Conservation (phyloP, 2,888 invertebrate species). For the Escarpia spicata region DNA sequence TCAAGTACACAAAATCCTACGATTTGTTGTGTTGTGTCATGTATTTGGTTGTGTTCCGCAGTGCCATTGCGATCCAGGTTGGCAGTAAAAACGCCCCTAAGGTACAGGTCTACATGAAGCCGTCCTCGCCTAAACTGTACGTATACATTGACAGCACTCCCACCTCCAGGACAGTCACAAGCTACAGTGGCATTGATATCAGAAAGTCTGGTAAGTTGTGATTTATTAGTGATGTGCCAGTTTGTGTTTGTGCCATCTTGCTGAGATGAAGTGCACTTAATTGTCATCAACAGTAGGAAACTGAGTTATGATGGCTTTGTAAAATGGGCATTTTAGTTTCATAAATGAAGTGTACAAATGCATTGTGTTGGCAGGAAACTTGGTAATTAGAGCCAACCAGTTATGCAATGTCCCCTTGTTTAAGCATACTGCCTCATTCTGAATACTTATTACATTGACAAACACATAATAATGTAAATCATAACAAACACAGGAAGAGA, state of each 20-base stretch:
- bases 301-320: too few relatives aligned
- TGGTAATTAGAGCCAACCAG: too few relatives aligned
- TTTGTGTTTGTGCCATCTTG: not conserved
- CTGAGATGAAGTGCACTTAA: not conserved
- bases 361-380: too few relatives aligned
- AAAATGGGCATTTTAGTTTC: too few relatives aligned
- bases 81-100: not conserved
- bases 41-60: not conserved
- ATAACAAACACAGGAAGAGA: too few relatives aligned
- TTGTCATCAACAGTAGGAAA: not conserved
- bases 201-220: conserved; percentile 4
- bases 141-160: not conserved
- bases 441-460: too few relatives aligned
- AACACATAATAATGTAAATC: too few relatives aligned
- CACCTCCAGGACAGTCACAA: not conserved
- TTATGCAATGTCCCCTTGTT: too few relatives aligned
- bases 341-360: too few relatives aligned
- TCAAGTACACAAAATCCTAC: too few relatives aligned
- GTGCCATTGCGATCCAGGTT: conserved; percentile 24
- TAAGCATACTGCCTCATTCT: too few relatives aligned
- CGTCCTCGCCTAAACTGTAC: not conserved
- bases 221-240: not conserved
- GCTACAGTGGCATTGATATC: not conserved
- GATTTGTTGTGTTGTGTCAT: not conserved
- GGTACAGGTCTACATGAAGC: conserved; percentile 22